Base-by-base conservation (phyloP, 2,113 vertebrate species). In the Erinaceus europaeus region DNA sequence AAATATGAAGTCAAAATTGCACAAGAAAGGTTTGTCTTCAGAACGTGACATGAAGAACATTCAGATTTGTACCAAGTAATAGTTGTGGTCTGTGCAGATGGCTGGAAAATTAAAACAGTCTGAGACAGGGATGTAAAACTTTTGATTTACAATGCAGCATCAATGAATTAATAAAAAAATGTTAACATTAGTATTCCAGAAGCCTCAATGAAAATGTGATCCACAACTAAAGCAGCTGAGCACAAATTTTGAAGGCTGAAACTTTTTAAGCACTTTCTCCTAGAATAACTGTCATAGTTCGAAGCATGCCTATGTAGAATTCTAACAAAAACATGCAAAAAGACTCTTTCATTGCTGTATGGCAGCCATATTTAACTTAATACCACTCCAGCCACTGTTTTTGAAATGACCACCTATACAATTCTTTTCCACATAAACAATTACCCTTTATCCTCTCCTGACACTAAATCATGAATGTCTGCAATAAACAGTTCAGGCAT, bases 161-260 rank as follows among this genome's bases (percentile, higher is more conserved):
- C 73, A 84, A 78, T 89, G 55, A 94, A 94, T 97, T 96, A 94
- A 92, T 91, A 93, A 94, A 95, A 94, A 89, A 17, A 11, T 3
- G 0, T 84, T 85, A 92, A 80, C 79, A 80, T 92, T 93, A 94
- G 85, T 84, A 95, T 53, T 90, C 74, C 79, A 84, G 74, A 95
- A 93, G 42, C 48, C 65, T 88, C 82, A 69, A 76, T 44, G 32
- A 80, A 95, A 96, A 84, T 2, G 1, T 94, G 81, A 94, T 91
- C 89, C 86, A 81, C 25, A 96, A 52, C 52, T 95, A 94, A 95
- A 94, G 84, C 77, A 94, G 91, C 92, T 95, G 75, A 95, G 74
- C 71, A 6, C 73, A 40, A 81, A 90, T 73, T 78, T 86, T 23
- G 68, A 86, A 88, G 90, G 27, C 38, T 76, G 50, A 95, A 62